Percentiles rank a stretch among this genome's conserved stretches.
These are phyloP conservation scores for Yponomeuta plumbellus DNA, from an alignment of 2,888 invertebrate species.

Conservation along the genomic window DNA sequence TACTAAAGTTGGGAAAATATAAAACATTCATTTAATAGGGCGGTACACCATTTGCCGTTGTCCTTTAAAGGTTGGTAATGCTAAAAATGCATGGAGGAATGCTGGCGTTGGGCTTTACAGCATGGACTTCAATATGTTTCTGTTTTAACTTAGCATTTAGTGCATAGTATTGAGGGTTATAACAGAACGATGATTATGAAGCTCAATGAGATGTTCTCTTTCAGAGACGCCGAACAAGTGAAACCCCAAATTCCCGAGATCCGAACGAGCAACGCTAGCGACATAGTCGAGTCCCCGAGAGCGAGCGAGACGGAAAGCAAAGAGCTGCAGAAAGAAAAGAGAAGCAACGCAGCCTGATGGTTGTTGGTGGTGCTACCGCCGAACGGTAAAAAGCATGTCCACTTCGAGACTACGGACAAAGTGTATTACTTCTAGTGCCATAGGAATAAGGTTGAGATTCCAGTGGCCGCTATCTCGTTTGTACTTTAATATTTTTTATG, in stretches of 20 bases:
- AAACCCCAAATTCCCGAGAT: neutral
- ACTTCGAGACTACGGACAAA: conserved; percentile 62
- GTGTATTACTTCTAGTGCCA: conserved; percentile 57
- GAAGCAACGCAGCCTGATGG: conserved; percentile 56
- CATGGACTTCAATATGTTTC: no score
- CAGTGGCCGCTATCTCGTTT: neutral
- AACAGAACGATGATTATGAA: no score
- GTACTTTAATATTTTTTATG: neutral
- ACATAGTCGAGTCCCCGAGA: neutral
- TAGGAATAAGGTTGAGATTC: neutral
- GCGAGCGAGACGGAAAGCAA: conserved; percentile 28
- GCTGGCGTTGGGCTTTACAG: no score
- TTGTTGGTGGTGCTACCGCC: conserved; percentile 59
- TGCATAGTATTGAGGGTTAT: no score
- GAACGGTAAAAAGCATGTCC: conserved; percentile 66
- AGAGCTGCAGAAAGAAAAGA: conserved; percentile 26
- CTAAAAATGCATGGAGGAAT: no score
- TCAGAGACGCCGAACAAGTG: neutral
- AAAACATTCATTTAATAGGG: no score
- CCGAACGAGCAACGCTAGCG: neutral
- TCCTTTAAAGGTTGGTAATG: no score
- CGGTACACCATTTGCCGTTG: no score
- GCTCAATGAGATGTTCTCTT: neutral
- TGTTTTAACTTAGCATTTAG: no score
- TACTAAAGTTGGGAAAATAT: no score